Percentiles rank a stretch among this genome's conserved stretches.
These are phyloP conservation scores for Polietes domitor DNA, from an alignment of 2,888 invertebrate species.

Conservation along the genomic window DNA sequence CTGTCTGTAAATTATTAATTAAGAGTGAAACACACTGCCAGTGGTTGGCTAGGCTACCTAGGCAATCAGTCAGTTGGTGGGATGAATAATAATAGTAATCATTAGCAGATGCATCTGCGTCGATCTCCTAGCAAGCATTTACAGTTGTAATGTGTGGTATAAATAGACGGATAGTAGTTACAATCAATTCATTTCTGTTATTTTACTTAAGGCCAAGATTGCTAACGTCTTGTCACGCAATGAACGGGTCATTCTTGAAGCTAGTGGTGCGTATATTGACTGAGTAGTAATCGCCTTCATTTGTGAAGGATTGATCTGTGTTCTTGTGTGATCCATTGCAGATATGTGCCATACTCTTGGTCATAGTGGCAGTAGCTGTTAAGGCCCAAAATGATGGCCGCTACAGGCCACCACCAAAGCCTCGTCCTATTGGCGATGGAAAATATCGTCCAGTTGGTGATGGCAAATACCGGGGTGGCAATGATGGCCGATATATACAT, in stretches of 20 bases:
- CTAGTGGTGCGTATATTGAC: slow-evolving; percentile 31
- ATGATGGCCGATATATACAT: slow-evolving; percentile 82
- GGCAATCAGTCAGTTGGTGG: slow-evolving; percentile 1
- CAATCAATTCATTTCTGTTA: slow-evolving; percentile 43
- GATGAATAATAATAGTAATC: slow-evolving; percentile 10
- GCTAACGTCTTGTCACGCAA: slow-evolving; percentile 26
- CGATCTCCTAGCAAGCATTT: background rate
- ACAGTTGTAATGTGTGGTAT: slow-evolving; percentile 35
- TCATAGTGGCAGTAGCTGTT: slow-evolving; percentile 65
- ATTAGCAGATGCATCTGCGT: slow-evolving; percentile 16
- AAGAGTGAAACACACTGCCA: slow-evolving; percentile 28
- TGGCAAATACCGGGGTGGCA: slow-evolving; percentile 76
- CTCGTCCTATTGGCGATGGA: slow-evolving; percentile 72
- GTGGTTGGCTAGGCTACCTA: background rate
- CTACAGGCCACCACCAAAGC: slow-evolving; percentile 78
- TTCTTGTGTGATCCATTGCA: slow-evolving; percentile 3
- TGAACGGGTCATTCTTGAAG: slow-evolving; percentile 40
- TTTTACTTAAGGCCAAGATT: slow-evolving; percentile 4
- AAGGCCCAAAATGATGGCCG: slow-evolving; percentile 79
- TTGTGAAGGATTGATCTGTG: background rate
- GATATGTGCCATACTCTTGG: slow-evolving; percentile 57
- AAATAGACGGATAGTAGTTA: slow-evolving; percentile 55
- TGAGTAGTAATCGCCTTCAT: background rate
- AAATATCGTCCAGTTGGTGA: slow-evolving; percentile 80
- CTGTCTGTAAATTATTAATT: slow-evolving; percentile 41